A percentile compares a stretch with the other conserved stretches of the same genome.
Evolutionary conservation across 2,797 vertebrate genomes (phyloP).

Genomic region (Taeniopygia guttata): DNA sequence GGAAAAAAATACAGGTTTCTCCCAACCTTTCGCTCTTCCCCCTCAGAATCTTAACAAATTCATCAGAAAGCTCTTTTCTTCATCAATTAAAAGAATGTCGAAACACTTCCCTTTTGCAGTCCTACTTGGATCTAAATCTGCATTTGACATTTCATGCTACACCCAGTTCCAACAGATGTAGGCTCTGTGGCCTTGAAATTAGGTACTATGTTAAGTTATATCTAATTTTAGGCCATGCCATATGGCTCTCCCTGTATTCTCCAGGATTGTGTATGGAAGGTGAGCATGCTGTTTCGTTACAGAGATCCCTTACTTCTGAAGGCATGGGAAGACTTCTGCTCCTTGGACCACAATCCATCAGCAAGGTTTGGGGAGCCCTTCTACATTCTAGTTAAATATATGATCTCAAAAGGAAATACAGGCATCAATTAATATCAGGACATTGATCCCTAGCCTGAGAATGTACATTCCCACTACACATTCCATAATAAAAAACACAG

Average conservation of each 20-base stretch:
- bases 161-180: constrained; percentile 32
- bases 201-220: constrained; percentile 34
- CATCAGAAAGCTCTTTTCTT: not conserved
- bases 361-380: not conserved
- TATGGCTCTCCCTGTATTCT: constrained; percentile 44
- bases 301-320: not conserved
- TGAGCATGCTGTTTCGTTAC: not conserved
- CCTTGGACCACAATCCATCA: not conserved
- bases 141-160: constrained; percentile 53
- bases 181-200: constrained; percentile 40
- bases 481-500: not conserved
- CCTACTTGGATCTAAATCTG: constrained; percentile 46
- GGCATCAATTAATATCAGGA: not conserved
- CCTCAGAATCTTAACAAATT: not conserved
- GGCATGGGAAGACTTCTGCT: not conserved
- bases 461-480: not conserved
- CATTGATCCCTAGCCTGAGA: not conserved
- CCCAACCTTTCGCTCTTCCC: not conserved
- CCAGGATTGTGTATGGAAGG: not conserved
- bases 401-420: not conserved
- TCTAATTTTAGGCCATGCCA: constrained; percentile 55
- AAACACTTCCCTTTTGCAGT: constrained; percentile 4
- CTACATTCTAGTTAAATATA: not conserved
- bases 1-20: not conserved
- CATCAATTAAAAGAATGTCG: not conserved